Evolutionary conservation across 2,113 vertebrate genomes (phyloP).

Genomic region (Megaceryle maxima): DNA sequence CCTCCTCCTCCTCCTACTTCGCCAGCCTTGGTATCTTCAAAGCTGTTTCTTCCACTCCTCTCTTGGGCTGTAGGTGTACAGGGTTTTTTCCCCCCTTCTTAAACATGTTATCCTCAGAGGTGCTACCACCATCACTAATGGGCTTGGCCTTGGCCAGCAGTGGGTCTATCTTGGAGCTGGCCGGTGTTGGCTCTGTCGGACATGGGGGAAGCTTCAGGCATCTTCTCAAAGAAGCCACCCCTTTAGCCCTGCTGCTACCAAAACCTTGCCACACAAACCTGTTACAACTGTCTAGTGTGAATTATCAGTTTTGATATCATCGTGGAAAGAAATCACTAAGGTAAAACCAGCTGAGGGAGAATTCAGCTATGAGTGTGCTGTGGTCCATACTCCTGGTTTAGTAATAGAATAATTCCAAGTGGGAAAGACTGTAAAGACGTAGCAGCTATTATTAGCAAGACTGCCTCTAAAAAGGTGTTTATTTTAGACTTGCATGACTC

Average conservation of each 20-base stretch:
- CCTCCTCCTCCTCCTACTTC: background rate
- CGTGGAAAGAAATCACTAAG: background rate
- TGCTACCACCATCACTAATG: rapidly evolving
- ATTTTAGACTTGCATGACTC: conserved; percentile 66
- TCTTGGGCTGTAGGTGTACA: background rate
- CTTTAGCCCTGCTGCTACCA: background rate
- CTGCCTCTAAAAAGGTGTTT: conserved; percentile 56
- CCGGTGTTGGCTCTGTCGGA: background rate
- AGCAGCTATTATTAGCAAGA: conserved; percentile 53
- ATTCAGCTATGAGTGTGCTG: background rate
- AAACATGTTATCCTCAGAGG: background rate
- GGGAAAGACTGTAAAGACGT: background rate
- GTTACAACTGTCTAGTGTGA: background rate
- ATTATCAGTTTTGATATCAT: background rate
- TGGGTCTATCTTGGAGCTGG: no score
- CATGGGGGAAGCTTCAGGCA: background rate
- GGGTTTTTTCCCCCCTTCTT: background rate
- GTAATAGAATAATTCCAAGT: background rate
- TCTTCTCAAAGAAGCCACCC: background rate
- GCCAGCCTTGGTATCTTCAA: background rate
- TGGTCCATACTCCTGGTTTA: background rate
- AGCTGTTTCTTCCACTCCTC: background rate
- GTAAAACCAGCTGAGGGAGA: background rate
- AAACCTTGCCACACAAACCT: background rate
- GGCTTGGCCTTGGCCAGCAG: background rate